Conservation (phyloP, 2,797 vertebrate species). For the Rhincodon typus region DNA sequence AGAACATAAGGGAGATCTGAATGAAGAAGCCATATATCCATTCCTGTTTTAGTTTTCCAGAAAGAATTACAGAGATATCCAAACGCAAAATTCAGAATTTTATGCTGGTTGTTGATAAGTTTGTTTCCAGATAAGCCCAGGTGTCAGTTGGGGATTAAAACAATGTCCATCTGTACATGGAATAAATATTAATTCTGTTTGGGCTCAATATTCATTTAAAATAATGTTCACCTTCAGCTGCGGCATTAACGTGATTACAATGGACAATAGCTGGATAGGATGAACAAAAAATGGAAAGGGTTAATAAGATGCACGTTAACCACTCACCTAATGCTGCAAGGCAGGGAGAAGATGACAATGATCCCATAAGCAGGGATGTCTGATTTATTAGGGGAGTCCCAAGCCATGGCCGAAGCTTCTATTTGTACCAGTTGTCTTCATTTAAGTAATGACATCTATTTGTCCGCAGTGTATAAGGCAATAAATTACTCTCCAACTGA, state of each 20-base stretch:
- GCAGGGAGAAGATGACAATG: slow-evolving; percentile 66
- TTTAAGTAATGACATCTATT: slow-evolving; percentile 33
- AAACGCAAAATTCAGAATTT: background rate
- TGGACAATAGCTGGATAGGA: background rate
- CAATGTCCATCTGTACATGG: background rate
- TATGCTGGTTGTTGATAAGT: background rate
- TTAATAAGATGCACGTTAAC: slow-evolving; percentile 9
- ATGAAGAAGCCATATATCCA: background rate
- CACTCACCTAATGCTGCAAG: background rate
- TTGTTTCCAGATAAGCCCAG: background rate
- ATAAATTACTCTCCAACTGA: slow-evolving; percentile 9
- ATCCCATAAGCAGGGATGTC: slow-evolving; percentile 87
- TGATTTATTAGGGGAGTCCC: slow-evolving; percentile 83
- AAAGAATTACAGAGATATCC: background rate
- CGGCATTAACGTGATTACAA: background rate
- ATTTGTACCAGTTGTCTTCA: slow-evolving; percentile 28
- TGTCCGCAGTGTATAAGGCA: slow-evolving; percentile 18
- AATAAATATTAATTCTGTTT: background rate
- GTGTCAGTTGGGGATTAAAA: background rate
- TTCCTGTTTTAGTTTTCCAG: background rate
- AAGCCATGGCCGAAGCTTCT: background rate
- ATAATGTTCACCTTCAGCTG: background rate
- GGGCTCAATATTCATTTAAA: background rate
- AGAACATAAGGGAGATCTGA: background rate
- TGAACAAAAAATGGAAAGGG: background rate